Conservation (phyloP, 2,888 invertebrate species). For the Agriopis leucophaearia region DNA sequence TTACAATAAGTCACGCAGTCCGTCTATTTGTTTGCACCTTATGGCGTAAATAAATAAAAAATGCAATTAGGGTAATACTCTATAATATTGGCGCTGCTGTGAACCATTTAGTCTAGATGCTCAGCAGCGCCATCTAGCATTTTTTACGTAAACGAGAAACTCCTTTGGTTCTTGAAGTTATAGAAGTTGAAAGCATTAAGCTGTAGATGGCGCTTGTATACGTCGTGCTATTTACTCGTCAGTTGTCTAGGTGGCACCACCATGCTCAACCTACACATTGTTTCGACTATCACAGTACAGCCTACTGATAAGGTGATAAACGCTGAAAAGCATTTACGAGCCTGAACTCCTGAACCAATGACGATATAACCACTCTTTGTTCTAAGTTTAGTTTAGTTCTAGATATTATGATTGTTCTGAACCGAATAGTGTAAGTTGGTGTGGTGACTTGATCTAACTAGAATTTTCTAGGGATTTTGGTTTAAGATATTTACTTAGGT, state of each 20-base stretch:
- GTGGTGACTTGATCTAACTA: no score
- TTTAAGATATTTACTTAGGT: no score
- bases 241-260: conserved; percentile 49
- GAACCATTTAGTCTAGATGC: neutral
- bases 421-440: no score
- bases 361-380: neutral
- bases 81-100: no score
- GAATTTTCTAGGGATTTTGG: no score
- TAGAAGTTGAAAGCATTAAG: neutral
- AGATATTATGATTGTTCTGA: no score
- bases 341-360: neutral
- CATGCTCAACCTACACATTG: neutral
- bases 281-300: neutral
- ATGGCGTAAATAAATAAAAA: no score
- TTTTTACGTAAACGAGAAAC: neutral
- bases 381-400: no score
- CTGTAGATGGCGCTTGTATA: conserved; percentile 36
- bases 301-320: neutral
- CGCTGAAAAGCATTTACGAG: neutral
- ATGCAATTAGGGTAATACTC: no score
- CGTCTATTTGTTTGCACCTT: no score
- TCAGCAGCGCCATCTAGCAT: conserved; percentile 29
- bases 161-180: no score
- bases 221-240: neutral
- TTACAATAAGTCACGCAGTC: no score